Evolutionary conservation across 2,113 vertebrate genomes (phyloP), one percentile per base, ranked within the genome.

Genomic region (Sinosuthora webbiana): DNA sequence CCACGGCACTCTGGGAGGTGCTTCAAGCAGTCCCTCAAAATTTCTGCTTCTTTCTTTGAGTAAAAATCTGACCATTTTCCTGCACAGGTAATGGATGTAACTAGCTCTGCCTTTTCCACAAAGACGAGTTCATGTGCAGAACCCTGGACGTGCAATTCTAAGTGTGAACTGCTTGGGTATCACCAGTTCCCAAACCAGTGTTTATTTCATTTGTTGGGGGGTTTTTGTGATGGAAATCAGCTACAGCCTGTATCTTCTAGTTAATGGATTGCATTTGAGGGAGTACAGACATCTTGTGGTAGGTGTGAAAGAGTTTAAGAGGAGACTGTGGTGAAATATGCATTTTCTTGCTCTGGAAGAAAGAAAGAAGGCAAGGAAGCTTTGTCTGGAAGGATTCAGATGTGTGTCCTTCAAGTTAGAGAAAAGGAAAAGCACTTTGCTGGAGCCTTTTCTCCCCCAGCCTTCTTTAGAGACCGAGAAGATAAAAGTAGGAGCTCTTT

Each of bases 401-500:
- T 69, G 64, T 20, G 44, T 75, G 69, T 94, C 69, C 78, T 94
- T 89, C 73, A 78, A 89, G 59, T 47, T 63, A 31, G 75, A 85
- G 77, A 74, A 49, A 85, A 57, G 17, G 23, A 83, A 76, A 94
- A 42, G 56, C 44, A 41, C 63, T 25, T 74, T 75, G 15, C 30
- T 82, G 53, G 52, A 91, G 53, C 82, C 44, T 84, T 89, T 94
- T 56, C 75, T 94, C 33, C 60, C 4, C 0, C 69, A 84, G 83
- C 37, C 52, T 56, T 53, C 74, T 87, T 91, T 60, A 69, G 80
- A 79, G 65, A n/a, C 62, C 42, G 89, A 53, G 53, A 68, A 89
- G 89, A 89, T 95, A n/a, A 94, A 95, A 96, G 83, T 7, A 41
- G n/a, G 49, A 82, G 53, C n/a, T 79, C 69, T 92, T 83, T 91